Percentiles rank a stretch among this genome's conserved stretches.
Evolutionary conservation across 53 echinoderm and acorn worm genomes (phyloP).

Genomic region (Patiria pectinifera): DNA sequence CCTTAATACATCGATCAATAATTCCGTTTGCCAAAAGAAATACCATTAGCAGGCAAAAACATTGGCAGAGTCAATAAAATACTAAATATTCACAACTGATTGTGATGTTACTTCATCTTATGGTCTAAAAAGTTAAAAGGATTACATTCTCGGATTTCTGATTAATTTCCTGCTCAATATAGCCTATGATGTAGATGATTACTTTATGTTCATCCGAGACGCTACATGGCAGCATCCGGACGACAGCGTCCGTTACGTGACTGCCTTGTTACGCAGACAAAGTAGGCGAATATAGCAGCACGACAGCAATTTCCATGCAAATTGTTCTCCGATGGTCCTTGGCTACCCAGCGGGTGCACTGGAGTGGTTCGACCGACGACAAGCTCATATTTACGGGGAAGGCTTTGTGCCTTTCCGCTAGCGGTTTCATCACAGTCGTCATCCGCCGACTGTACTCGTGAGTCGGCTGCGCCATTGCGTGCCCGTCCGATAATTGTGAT

Average conservation of each 20-base stretch:
- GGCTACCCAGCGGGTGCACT: background rate
- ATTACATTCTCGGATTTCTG: background rate
- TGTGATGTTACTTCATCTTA: no score
- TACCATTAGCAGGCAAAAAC: no score
- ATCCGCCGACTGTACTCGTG: background rate
- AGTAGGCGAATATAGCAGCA: background rate
- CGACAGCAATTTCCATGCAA: slow-evolving; percentile 5
- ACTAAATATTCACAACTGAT: no score
- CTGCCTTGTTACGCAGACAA: background rate
- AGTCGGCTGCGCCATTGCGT: background rate
- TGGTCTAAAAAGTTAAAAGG: no score
- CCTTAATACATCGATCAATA: no score
- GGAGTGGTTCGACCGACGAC: background rate
- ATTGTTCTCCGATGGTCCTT: background rate
- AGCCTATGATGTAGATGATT: background rate
- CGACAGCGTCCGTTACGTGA: background rate
- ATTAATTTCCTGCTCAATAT: background rate
- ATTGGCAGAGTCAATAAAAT: no score
- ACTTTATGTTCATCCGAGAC: background rate
- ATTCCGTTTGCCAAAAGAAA: no score
- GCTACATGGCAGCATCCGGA: background rate
- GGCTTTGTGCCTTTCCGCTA: background rate
- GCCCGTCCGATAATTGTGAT: background rate
- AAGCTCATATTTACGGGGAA: background rate
- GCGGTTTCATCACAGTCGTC: background rate